Evolutionary conservation across 1,140 invertebrate species (phyloP), one percentile per base, ranked within the genome.

Genomic region (Aphaenogaster rudis): DNA sequence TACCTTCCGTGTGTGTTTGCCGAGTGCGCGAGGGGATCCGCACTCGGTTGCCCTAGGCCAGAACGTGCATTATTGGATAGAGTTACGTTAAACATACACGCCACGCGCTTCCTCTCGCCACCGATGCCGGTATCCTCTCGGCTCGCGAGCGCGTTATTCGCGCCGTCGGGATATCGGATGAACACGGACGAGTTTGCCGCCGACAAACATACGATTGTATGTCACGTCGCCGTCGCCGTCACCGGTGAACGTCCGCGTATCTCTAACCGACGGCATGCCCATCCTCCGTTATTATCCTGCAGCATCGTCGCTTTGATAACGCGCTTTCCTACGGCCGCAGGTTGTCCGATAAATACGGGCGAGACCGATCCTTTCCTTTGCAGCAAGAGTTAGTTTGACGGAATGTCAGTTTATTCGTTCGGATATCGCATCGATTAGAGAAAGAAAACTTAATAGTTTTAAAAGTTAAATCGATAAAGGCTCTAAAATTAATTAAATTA

Each of bases 31-130:
- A 86, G 90, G 78, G 86, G 52, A 28, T 2, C 6, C 42, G 64
- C 79, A 69, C 74, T 85, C 79, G 77, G 67, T 91, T 85, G 94
- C 95, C 94, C 86, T 92, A 93, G 94, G 95, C 94, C 89, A 95
- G 90, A 92, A 94, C 92, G 90, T 94, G 94, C 95, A 95, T 95
- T 95, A 95, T 95, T 93, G 95, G 94, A 92, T 95, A 92, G 94
- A 94, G 93, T 95, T 95, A 95, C 95, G 91, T 92, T 93, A 95
- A 95, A 95, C 93, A 95, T 89, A 92, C 91, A 85, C 77, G 66
- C 71, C 71, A 86, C 86, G 63, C 54, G 80, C 36, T 84, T 91
- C 64, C 71, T 86, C 71, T 80, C 57, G 76, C 87, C 87, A 82
- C 80, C 86, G 77, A 88, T 85, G 61, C 45, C 76, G 71, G 61